These are phyloP conservation scores for Nycticorax nycticorax DNA, from an alignment of 2,113 vertebrate species.

Conservation along the genomic window DNA sequence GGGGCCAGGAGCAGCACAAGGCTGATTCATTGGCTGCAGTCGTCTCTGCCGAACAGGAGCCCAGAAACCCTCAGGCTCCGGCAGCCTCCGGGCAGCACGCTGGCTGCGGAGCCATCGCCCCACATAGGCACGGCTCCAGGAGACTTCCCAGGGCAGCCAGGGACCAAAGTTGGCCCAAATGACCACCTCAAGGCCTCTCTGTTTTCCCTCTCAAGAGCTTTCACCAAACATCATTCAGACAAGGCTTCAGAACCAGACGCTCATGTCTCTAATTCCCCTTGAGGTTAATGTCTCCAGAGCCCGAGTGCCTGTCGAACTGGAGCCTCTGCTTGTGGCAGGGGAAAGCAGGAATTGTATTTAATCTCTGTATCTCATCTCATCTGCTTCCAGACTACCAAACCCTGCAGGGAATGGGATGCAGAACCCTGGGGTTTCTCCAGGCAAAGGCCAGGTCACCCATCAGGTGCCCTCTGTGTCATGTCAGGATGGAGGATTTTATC, in stretches of 20 bases:
- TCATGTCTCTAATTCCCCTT: neutral
- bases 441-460: neutral
- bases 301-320: neutral
- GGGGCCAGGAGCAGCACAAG: neutral
- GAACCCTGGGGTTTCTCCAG: neutral
- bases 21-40: neutral
- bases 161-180: neutral
- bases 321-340: neutral
- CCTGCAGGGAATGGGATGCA: neutral
- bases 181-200: neutral
- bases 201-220: neutral
- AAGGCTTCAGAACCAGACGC: neutral
- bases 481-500: rapidly evolving
- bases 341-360: neutral
- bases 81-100: neutral
- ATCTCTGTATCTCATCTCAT: neutral
- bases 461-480: neutral
- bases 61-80: neutral
- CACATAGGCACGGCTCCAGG: rapidly evolving
- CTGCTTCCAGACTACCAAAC: neutral
- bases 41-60: rapidly evolving
- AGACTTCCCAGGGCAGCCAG: neutral
- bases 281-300: neutral
- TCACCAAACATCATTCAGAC: neutral
- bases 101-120: neutral